Conservation (phyloP, 2,113 vertebrate genomes). For the Sterrhoptilus dennistouni region DNA sequence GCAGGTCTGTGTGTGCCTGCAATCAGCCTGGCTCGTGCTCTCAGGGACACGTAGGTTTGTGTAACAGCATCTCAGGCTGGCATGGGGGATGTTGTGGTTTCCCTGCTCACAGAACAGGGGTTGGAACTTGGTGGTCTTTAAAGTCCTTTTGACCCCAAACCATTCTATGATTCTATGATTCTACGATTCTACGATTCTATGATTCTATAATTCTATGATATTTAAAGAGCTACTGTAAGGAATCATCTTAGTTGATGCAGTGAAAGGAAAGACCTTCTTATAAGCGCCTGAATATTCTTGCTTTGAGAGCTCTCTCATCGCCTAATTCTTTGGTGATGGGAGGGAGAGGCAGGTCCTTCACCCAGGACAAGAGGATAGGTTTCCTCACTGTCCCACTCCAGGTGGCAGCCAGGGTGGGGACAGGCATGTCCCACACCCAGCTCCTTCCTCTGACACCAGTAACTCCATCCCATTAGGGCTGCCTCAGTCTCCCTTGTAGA, state of each 20-base stretch:
- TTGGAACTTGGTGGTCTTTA: not conserved
- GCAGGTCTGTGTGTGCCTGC: not conserved
- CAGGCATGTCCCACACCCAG: fast-evolving
- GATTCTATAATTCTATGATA: not conserved
- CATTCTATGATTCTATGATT: not conserved
- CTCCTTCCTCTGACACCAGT: not conserved
- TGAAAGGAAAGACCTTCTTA: not conserved
- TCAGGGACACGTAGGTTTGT: not conserved
- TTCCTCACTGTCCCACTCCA: fast-evolving
- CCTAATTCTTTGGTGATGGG: not conserved
- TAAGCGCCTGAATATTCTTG: not conserved
- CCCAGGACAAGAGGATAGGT: not conserved
- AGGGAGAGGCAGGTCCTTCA: not conserved
- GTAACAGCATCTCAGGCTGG: not conserved
- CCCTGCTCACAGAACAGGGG: not conserved
- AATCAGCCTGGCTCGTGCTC: not conserved
- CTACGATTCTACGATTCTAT: not conserved
- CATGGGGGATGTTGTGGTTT: not conserved
- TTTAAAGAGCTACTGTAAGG: not conserved
- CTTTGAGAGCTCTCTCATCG: not conserved
- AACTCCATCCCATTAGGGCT: not conserved
- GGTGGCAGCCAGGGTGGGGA: too few species aligned
- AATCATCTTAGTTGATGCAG: not conserved
- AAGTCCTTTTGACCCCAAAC: not conserved
- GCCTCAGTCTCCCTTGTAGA: not conserved